Conservation (phyloP, 1,140 invertebrate genomes). For the Heliconius eleuchia region DNA sequence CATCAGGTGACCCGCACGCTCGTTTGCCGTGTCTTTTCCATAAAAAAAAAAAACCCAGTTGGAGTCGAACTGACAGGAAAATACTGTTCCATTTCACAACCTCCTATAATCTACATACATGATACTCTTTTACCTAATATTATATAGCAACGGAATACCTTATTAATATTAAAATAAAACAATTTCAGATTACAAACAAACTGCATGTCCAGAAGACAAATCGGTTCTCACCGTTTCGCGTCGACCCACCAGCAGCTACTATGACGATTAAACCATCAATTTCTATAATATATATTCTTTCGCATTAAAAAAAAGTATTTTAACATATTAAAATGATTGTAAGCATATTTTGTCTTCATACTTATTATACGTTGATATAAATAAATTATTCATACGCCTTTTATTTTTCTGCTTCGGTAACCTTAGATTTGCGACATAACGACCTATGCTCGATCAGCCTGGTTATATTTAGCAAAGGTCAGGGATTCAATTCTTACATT, state of each 20-base stretch:
- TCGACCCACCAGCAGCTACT: constrained; percentile 63
- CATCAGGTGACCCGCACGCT: no score
- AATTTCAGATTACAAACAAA: constrained; percentile 72
- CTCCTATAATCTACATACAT: no score
- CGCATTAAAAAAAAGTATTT: no score
- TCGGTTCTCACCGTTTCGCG: constrained; percentile 65
- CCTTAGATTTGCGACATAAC: not conserved
- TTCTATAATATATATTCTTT: not conserved
- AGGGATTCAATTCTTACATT: not conserved
- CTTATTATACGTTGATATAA: not conserved
- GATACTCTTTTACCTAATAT: not conserved
- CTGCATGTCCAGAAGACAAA: constrained; percentile 66
- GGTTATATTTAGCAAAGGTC: constrained; percentile 6
- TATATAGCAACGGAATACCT: not conserved
- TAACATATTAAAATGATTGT: not conserved
- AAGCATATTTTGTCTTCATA: not conserved
- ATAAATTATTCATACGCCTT: not conserved
- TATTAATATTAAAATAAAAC: not conserved
- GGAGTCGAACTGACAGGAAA: no score
- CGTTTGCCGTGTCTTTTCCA: no score
- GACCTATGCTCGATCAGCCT: not conserved
- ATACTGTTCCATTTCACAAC: no score
- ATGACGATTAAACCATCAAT: constrained; percentile 50
- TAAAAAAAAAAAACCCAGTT: no score
- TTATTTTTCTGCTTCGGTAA: not conserved